These are phyloP conservation scores for Lutraria lutraria DNA, from an alignment of 2,888 invertebrate species.

Conservation along the genomic window DNA sequence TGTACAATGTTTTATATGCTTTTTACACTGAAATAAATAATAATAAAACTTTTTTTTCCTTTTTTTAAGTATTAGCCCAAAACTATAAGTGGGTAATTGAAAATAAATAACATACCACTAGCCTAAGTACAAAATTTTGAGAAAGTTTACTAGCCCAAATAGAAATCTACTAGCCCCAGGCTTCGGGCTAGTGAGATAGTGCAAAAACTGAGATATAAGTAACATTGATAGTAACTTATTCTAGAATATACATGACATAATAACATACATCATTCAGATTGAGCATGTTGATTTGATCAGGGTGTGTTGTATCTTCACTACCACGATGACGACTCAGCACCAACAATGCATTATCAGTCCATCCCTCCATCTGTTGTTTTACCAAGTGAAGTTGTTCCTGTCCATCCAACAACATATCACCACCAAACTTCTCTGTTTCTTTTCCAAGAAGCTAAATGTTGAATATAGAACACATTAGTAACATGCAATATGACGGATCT, in stretches of 20 bases:
- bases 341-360: conserved; percentile 85
- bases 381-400: conserved; percentile 82
- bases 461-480: not conserved
- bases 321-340: conserved; percentile 84
- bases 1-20: too few species aligned
- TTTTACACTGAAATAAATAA: too few species aligned
- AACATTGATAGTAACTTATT: too few species aligned
- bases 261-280: conserved; percentile 82
- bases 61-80: too few species aligned
- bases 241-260: not conserved
- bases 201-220: too few species aligned
- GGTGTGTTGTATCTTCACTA: conserved; percentile 79
- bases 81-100: too few species aligned
- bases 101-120: too few species aligned
- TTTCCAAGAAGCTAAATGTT: conserved; percentile 77
- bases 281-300: conserved; percentile 82
- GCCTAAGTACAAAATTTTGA: too few species aligned
- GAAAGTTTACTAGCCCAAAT: too few species aligned
- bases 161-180: too few species aligned
- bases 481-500: not conserved
- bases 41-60: too few species aligned
- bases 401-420: conserved; percentile 82
- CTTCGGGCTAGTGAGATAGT: too few species aligned
- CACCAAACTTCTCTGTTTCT: conserved; percentile 85
- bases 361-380: conserved; percentile 82